Evolutionary conservation across 2,113 vertebrate species (phyloP).

Genomic region (Mus spicilegus): DNA sequence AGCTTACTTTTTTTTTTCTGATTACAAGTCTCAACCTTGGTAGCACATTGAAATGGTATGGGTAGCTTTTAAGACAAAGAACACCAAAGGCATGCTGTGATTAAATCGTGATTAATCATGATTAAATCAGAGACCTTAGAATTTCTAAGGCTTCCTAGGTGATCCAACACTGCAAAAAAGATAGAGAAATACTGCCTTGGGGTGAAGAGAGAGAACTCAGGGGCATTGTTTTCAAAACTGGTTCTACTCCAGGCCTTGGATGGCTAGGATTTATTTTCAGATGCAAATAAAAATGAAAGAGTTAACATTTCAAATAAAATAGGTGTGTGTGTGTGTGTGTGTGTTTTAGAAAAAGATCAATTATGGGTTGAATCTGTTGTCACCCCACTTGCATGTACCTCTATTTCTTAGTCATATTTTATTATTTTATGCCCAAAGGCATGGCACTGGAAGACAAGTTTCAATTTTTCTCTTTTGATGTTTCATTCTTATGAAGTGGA

Average conservation of each 20-base stretch:
- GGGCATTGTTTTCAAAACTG: background rate
- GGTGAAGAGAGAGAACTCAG: background rate
- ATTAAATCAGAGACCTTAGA: background rate
- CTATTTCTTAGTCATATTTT: constrained; percentile 17
- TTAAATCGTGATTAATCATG: background rate
- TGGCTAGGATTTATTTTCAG: background rate
- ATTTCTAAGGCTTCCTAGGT: background rate
- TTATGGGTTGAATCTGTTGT: background rate
- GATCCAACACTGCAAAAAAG: background rate
- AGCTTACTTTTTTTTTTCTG: background rate
- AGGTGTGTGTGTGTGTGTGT: background rate
- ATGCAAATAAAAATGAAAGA: background rate
- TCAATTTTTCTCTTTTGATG: background rate
- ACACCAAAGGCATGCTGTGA: background rate
- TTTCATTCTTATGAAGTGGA: background rate
- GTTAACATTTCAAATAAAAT: background rate
- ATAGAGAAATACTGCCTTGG: background rate
- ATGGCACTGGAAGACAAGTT: background rate
- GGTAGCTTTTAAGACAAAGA: background rate
- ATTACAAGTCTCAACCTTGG: background rate
- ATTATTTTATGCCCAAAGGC: background rate
- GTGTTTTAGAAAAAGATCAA: background rate
- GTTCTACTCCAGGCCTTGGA: background rate
- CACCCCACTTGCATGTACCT: background rate
- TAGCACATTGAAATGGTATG: background rate